These are phyloP conservation scores for Protonemura montana DNA, from an alignment of 2,888 invertebrate genomes.

Conservation along the genomic window DNA sequence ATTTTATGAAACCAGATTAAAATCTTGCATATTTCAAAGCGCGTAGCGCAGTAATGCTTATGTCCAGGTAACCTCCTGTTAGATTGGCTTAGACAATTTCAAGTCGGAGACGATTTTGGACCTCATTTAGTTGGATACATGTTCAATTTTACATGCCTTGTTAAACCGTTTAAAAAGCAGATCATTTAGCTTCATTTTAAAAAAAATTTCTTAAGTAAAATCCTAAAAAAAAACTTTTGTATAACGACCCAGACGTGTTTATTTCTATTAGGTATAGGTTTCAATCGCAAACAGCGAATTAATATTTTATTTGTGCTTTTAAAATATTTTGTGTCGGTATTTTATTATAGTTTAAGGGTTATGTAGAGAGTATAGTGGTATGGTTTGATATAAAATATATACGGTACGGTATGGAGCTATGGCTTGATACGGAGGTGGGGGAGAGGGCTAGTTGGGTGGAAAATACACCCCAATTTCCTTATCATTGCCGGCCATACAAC, in stretches of 20 bases:
- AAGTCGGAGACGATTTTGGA: neutral
- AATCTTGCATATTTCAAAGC: neutral
- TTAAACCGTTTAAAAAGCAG: neutral
- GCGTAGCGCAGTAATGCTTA: neutral
- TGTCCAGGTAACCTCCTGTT: neutral
- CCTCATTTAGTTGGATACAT: neutral
- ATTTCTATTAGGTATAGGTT: neutral
- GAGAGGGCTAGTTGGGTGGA: neutral
- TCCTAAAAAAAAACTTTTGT: neutral
- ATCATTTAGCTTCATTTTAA: neutral
- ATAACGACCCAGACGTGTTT: neutral
- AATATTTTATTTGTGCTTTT: neutral
- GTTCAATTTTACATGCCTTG: neutral
- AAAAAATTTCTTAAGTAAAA: neutral
- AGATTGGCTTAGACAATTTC: neutral
- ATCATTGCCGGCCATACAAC: constrained; percentile 34
- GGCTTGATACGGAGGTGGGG: neutral
- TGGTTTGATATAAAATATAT: neutral
- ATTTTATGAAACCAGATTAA: neutral
- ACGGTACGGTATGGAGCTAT: neutral
- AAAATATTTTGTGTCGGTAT: neutral
- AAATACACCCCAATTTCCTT: constrained; percentile 31
- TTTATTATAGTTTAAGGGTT: neutral
- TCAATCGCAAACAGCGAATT: neutral
- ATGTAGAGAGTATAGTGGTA: neutral